Percentiles rank a stretch among this genome's conserved stretches.
phyloP scores from a whole-genome alignment of 2,888 invertebrate genomes.

The Cataglyphis albicans region DNA sequence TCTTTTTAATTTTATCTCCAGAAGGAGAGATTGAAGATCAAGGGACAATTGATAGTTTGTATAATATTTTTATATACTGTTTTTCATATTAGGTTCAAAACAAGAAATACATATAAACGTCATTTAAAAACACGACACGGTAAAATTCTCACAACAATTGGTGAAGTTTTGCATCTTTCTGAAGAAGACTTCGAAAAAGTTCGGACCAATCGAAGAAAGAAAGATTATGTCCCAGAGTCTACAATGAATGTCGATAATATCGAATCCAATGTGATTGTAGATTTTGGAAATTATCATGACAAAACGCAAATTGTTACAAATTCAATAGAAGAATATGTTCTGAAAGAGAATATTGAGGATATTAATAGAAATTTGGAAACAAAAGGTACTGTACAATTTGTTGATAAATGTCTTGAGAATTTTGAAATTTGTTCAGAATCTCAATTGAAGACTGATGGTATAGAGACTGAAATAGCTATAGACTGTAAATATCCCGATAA shows the following conservation, averaged over 20 bases:
- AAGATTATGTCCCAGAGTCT: constrained; percentile 68
- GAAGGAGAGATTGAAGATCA: constrained; percentile 29
- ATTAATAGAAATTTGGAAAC: constrained; percentile 62
- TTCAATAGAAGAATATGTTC: constrained; percentile 62
- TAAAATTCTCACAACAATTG: constrained; percentile 87
- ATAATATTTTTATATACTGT: background rate
- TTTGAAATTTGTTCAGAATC: constrained; percentile 74
- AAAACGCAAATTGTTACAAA: constrained; percentile 52
- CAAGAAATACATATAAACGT: constrained; percentile 88
- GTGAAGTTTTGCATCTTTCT: constrained; percentile 86
- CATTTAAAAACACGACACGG: constrained; percentile 88
- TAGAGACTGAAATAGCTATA: constrained; percentile 81
- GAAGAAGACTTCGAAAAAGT: constrained; percentile 86
- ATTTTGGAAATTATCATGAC: constrained; percentile 61
- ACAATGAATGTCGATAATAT: constrained; percentile 66
- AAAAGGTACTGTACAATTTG: constrained; percentile 54
- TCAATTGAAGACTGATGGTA: constrained; percentile 80
- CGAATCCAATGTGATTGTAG: constrained; percentile 73
- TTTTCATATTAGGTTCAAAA: constrained; percentile 86
- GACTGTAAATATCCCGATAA: constrained; percentile 59
- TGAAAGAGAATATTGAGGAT: constrained; percentile 57
- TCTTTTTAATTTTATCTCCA: background rate
- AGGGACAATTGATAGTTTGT: constrained; percentile 4
- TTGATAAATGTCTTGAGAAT: constrained; percentile 66
- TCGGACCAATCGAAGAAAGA: constrained; percentile 83